Conservation (phyloP, 2,797 vertebrate species). For the Melanotaenia parkinsoni region DNA sequence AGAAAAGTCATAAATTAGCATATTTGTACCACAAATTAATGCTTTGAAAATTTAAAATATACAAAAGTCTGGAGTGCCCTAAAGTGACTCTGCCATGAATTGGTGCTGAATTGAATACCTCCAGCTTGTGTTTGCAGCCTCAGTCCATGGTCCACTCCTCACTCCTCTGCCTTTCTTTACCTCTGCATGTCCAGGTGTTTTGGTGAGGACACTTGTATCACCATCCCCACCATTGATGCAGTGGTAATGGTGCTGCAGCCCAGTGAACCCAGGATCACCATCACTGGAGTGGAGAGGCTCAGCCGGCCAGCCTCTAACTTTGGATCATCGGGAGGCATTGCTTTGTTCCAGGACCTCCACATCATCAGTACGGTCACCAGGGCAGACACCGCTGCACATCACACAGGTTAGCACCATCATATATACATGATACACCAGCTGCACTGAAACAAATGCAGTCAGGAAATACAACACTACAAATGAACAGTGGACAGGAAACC, state of each 20-base stretch:
- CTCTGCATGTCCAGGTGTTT: constrained; percentile 87
- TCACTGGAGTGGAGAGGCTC: constrained; percentile 90
- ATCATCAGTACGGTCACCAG: constrained; percentile 91
- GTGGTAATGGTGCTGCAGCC: constrained; percentile 95
- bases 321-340: constrained; percentile 80
- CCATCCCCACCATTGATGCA: constrained; percentile 90
- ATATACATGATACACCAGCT: background rate
- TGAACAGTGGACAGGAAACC: background rate
- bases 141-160: background rate
- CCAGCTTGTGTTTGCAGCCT: background rate
- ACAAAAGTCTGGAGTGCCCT: too few relatives aligned
- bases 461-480: background rate
- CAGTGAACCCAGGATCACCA: constrained; percentile 93
- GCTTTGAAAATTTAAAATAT: background rate
- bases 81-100: too few relatives aligned
- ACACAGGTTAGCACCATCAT: constrained; percentile 69
- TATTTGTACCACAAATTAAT: background rate
- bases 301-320: constrained; percentile 87
- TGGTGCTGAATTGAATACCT: too few relatives aligned
- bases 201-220: constrained; percentile 95
- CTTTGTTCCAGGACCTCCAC: constrained; percentile 91
- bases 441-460: background rate
- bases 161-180: background rate
- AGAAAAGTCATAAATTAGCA: too few relatives aligned
- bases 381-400: constrained; percentile 77